A percentile compares a stretch with the other conserved stretches of the same genome.
phyloP scores from a whole-genome alignment of 2,888 invertebrate genomes.

The Himalopsyche tibetana region DNA sequence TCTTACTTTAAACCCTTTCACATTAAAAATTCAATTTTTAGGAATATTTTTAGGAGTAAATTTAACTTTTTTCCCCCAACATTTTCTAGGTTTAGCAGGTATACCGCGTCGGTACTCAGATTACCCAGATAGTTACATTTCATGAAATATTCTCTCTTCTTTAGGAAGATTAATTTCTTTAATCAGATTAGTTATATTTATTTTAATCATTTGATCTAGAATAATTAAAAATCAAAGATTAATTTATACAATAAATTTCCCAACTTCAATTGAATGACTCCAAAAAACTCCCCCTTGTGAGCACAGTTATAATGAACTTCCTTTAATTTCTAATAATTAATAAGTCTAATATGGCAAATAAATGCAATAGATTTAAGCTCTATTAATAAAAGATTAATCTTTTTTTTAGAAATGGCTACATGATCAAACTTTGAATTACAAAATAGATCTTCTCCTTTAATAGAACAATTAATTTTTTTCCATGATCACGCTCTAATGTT shows the following conservation, averaged over 20 bases:
- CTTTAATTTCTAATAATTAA: constrained; percentile 78
- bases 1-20: constrained; percentile 76
- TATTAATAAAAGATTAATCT: constrained; percentile 81
- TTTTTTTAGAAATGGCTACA: constrained; percentile 81
- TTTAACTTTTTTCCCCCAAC: constrained; percentile 88
- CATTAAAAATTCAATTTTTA: constrained; percentile 83
- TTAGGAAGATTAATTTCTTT: constrained; percentile 82
- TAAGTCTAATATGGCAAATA: constrained; percentile 81
- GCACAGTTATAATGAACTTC: constrained; percentile 79
- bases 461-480: too few relatives aligned
- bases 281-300: constrained; percentile 78
- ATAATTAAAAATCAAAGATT: constrained; percentile 76
- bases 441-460: too few relatives aligned
- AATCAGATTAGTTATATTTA: constrained; percentile 77
- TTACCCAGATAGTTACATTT: constrained; percentile 81
- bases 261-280: constrained; percentile 77
- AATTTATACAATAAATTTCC: background rate
- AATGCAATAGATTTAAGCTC: constrained; percentile 82
- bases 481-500: too few relatives aligned
- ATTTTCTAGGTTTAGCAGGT: constrained; percentile 83
- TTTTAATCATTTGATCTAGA: constrained; percentile 80
- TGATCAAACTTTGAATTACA: constrained; percentile 78
- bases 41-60: constrained; percentile 87
- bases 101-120: constrained; percentile 88
- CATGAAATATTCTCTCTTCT: constrained; percentile 83